phyloP scores from a whole-genome alignment of 2,888 invertebrate genomes.

The Dromius quadrimaculatus region DNA sequence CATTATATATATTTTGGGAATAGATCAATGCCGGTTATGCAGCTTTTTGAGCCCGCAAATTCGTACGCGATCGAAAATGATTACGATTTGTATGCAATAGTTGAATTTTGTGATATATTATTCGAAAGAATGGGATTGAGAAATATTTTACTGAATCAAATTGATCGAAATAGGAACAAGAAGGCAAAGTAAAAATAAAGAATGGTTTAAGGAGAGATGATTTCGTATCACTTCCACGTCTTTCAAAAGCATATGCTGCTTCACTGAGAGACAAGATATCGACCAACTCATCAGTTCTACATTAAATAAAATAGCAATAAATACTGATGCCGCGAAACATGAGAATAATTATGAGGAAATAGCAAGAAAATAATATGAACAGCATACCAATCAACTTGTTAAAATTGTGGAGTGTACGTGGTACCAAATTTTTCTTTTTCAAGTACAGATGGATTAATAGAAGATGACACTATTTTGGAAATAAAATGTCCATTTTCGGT shows the following conservation, averaged over 20 bases:
- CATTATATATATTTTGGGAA: neutral
- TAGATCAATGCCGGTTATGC: neutral
- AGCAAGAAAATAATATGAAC: neutral
- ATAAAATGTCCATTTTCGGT: neutral
- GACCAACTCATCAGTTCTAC: conserved; percentile 22
- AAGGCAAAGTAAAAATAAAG: neutral
- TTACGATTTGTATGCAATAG: neutral
- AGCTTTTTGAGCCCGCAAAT: conserved; percentile 2
- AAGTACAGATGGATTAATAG: neutral
- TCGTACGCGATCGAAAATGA: neutral
- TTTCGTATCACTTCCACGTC: neutral
- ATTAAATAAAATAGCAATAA: conserved; percentile 29
- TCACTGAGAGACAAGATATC: conserved; percentile 11
- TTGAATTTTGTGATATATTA: neutral
- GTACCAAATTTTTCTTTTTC: neutral
- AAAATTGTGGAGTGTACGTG: neutral
- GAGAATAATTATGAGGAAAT: neutral
- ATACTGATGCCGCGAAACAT: conserved; percentile 12
- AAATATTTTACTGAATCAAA: conserved; percentile 4
- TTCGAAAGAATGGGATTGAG: conserved; percentile 5
- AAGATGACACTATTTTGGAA: neutral
- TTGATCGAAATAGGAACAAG: conserved; percentile 29
- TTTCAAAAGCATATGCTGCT: neutral
- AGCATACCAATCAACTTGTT: neutral
- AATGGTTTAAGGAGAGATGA: conserved; percentile 23